Evolutionary conservation across 2,113 vertebrate species (phyloP).

Genomic region (Ptychochromis oligacanthus): DNA sequence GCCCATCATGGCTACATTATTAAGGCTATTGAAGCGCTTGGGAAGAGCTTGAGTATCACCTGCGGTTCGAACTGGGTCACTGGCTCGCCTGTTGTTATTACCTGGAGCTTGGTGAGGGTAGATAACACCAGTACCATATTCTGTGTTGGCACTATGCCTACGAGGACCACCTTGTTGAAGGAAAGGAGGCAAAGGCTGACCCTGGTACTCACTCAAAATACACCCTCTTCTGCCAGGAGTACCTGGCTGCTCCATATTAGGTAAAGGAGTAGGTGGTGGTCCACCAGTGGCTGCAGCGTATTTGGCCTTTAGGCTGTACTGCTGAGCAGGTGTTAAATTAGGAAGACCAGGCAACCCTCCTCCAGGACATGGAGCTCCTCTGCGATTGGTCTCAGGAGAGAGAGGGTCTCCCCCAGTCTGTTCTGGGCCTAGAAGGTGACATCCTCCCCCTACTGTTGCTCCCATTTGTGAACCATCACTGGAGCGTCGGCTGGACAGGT

Average conservation of each 20-base stretch:
- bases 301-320: slow-evolving; percentile 91
- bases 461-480: slow-evolving; percentile 82
- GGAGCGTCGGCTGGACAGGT: slow-evolving; percentile 83
- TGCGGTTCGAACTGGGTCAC: slow-evolving; percentile 85
- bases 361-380: slow-evolving; percentile 72
- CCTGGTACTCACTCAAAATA: slow-evolving; percentile 74
- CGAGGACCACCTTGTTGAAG: slow-evolving; percentile 75
- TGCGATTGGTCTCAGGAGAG: slow-evolving; percentile 80
- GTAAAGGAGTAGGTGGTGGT: slow-evolving; percentile 87
- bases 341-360: slow-evolving; percentile 83
- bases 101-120: slow-evolving; percentile 81
- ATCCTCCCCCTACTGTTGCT: slow-evolving; percentile 50
- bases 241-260: slow-evolving; percentile 80
- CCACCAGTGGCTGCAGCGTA: slow-evolving; percentile 90
- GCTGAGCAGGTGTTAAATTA: slow-evolving; percentile 88
- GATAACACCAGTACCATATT: slow-evolving; percentile 81
- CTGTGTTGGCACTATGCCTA: slow-evolving; percentile 83
- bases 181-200: slow-evolving; percentile 75
- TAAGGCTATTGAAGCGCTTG: slow-evolving; percentile 89
- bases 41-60: slow-evolving; percentile 79
- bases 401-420: slow-evolving; percentile 74
- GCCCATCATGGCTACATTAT: slow-evolving; percentile 79
- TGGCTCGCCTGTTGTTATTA: slow-evolving; percentile 84
- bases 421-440: slow-evolving; percentile 69
- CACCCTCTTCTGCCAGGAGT: slow-evolving; percentile 68